These are phyloP conservation scores for Chironomus tepperi DNA, from an alignment of 1,140 invertebrate species.

Conservation along the genomic window DNA sequence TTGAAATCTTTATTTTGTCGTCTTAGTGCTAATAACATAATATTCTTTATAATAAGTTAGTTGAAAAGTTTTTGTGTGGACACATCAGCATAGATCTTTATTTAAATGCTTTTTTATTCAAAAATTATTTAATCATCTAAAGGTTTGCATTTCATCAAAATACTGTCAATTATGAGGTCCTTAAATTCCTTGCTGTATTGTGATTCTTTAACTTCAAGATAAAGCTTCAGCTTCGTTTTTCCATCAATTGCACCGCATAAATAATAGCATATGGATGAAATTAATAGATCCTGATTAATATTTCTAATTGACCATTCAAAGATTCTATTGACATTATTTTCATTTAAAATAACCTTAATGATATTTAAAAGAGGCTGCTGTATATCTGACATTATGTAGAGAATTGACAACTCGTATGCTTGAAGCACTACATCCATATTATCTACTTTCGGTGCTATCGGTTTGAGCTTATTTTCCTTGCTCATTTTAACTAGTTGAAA, in stretches of 20 bases:
- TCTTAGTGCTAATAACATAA: too few species aligned
- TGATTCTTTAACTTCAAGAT: constrained; percentile 36
- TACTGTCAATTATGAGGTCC: constrained; percentile 35
- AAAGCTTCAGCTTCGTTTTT: constrained; percentile 33
- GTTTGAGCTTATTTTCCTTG: constrained; percentile 25
- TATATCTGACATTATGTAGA: constrained; percentile 37
- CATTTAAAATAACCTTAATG: constrained; percentile 33
- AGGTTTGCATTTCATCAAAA: neutral
- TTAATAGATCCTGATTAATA: constrained; percentile 36
- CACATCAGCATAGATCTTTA: neutral
- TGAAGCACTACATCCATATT: constrained; percentile 30
- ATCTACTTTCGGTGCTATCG: constrained; percentile 26
- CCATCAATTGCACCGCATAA: constrained; percentile 32
- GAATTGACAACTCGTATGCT: constrained; percentile 37
- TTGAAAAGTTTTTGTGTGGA: too few species aligned
- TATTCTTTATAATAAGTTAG: too few species aligned
- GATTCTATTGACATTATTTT: constrained; percentile 33
- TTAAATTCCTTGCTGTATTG: constrained; percentile 36
- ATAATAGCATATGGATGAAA: constrained; percentile 37
- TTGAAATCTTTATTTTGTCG: neutral
- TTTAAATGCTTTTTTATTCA: neutral
- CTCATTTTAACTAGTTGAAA: constrained; percentile 34
- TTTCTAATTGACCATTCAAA: constrained; percentile 38
- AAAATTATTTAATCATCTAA: neutral
- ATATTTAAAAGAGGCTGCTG: constrained; percentile 32